Conservation (phyloP, 2,888 invertebrate species). For the Ectobius pallidus region DNA sequence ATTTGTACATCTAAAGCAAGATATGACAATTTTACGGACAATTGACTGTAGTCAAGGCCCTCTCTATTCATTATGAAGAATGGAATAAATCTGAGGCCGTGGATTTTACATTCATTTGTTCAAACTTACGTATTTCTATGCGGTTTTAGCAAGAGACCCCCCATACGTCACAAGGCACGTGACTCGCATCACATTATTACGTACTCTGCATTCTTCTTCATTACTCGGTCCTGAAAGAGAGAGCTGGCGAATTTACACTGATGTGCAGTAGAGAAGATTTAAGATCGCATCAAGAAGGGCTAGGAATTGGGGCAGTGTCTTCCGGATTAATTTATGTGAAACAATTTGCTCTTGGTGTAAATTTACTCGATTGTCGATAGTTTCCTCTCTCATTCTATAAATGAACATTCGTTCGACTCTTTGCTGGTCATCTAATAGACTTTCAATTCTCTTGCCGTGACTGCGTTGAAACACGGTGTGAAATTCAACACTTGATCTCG, state of each 20-base stretch:
- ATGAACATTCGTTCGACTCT: constrained; percentile 7
- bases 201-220: no score
- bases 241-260: constrained; percentile 14
- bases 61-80: no score
- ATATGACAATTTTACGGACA: no score
- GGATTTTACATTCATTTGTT: no score
- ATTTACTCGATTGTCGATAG: constrained; percentile 26
- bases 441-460: background rate
- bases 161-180: no score
- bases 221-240: no score
- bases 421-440: constrained; percentile 7
- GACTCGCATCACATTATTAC: no score
- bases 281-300: constrained; percentile 10
- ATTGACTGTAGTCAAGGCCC: no score
- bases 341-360: constrained; percentile 21
- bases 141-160: no score
- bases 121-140: no score
- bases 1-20: no score
- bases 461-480: constrained; percentile 20
- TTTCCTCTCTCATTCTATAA: constrained; percentile 9
- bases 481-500: constrained; percentile 16
- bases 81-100: no score
- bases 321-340: constrained; percentile 18
- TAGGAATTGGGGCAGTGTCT: constrained; percentile 10
- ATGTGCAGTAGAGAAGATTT: constrained; percentile 16